These are phyloP conservation scores for Heliconius hortense DNA, from an alignment of 2,888 invertebrate genomes.

Conservation along the genomic window DNA sequence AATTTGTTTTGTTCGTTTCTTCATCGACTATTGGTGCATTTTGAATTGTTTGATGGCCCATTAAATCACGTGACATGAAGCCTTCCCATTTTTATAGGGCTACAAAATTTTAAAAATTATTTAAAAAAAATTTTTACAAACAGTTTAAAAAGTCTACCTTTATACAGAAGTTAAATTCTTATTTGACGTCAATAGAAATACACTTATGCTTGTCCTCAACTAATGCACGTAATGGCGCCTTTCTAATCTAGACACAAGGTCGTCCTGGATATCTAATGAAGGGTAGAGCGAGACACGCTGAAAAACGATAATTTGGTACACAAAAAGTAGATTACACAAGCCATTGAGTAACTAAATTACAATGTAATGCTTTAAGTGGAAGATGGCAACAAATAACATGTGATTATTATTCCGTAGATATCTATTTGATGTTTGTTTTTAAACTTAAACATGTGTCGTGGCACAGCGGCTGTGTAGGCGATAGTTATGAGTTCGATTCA, in stretches of 20 bases:
- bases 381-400: not conserved
- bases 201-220: conserved; percentile 18
- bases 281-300: conserved; percentile 42
- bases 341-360: not conserved
- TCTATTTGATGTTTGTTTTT: no score
- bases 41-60: no score
- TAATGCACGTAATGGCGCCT: conserved; percentile 39
- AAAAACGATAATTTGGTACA: conserved; percentile 14
- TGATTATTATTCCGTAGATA: not conserved
- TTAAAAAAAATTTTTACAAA: not conserved
- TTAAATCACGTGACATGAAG: no score
- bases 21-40: no score
- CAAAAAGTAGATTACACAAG: conserved; percentile 11
- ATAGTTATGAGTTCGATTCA: no score
- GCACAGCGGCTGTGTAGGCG: no score
- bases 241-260: conserved; percentile 48
- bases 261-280: conserved; percentile 50
- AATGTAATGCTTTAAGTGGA: conserved; percentile 12
- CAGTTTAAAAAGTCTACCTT: not conserved
- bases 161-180: not conserved
- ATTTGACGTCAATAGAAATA: not conserved
- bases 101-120: not conserved
- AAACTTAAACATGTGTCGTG: no score
- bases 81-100: no score
- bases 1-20: no score